These are phyloP conservation scores for Saccostrea glomerata DNA, from an alignment of 1,140 invertebrate species.

Conservation along the genomic window DNA sequence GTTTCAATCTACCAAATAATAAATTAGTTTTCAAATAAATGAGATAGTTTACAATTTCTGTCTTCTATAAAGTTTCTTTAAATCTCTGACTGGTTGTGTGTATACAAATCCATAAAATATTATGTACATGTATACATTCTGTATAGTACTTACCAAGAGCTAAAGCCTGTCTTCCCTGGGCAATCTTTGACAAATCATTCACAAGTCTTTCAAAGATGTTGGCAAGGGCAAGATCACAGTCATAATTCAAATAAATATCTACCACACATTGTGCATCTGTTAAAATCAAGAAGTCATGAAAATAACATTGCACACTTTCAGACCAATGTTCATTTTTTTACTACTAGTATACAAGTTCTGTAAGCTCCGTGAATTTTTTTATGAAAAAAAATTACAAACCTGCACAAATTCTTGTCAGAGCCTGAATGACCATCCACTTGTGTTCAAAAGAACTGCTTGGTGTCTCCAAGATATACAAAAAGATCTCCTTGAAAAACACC, in stretches of 20 bases:
- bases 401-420: slow-evolving; percentile 96
- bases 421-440: slow-evolving; percentile 99
- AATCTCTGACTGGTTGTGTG: too few relatives aligned
- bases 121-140: background rate
- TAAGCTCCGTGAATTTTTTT: background rate
- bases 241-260: slow-evolving; percentile 99
- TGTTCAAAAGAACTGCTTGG: slow-evolving; percentile 97
- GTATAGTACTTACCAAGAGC: slow-evolving; percentile 86
- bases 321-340: background rate
- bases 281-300: slow-evolving; percentile 49
- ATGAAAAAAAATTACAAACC: slow-evolving; percentile 62
- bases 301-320: background rate
- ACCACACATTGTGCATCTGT: slow-evolving; percentile 98
- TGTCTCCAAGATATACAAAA: slow-evolving; percentile 94
- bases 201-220: slow-evolving; percentile 98
- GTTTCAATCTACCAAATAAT: too few relatives aligned
- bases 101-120: too few relatives aligned
- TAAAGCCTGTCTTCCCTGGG: slow-evolving; percentile 91
- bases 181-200: slow-evolving; percentile 83
- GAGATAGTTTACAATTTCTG: too few relatives aligned
- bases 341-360: background rate
- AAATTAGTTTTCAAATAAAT: too few relatives aligned
- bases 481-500: background rate
- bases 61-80: too few relatives aligned
- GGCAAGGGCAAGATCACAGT: slow-evolving; percentile 98